A percentile compares a stretch with the other conserved stretches of the same genome.
phyloP scores from a whole-genome alignment of 2,797 vertebrate species.

The Melanotaenia boesemani region DNA sequence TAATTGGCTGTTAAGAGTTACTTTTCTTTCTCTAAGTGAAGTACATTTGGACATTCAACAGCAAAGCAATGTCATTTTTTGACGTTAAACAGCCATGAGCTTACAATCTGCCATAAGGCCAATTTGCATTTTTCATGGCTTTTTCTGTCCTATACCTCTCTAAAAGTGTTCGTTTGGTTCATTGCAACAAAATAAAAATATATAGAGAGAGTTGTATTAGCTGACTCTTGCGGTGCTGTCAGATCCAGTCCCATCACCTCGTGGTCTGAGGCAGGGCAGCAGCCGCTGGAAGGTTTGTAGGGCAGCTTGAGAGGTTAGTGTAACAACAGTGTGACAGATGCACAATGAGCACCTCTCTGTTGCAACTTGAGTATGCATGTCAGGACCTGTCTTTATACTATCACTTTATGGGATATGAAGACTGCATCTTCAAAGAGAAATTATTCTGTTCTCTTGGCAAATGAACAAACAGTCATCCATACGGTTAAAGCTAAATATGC shows the following conservation, averaged over 20 bases:
- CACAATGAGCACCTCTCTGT: slow-evolving; percentile 47
- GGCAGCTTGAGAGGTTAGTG: slow-evolving; percentile 32
- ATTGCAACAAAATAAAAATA: slow-evolving; percentile 22
- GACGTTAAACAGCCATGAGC: slow-evolving; percentile 30
- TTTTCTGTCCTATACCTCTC: slow-evolving; percentile 25
- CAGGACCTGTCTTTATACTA: slow-evolving; percentile 10
- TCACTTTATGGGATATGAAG: slow-evolving; percentile 26
- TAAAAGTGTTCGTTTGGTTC: slow-evolving; percentile 16
- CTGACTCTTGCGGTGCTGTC: slow-evolving; percentile 50
- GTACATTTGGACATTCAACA: slow-evolving; percentile 43
- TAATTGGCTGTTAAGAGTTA: slow-evolving; percentile 73
- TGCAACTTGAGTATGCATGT: slow-evolving; percentile 34
- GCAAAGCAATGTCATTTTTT: slow-evolving; percentile 50
- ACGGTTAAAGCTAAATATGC: slow-evolving; percentile 36
- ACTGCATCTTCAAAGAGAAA: slow-evolving; percentile 36
- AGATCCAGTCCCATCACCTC: slow-evolving; percentile 56
- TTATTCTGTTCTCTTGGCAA: slow-evolving; percentile 33
- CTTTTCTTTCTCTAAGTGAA: slow-evolving; percentile 33
- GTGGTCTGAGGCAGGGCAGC: slow-evolving; percentile 29
- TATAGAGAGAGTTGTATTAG: slow-evolving; percentile 18
- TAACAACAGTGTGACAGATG: slow-evolving; percentile 58
- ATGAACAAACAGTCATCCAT: slow-evolving; percentile 31
- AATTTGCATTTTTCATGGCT: slow-evolving; percentile 50
- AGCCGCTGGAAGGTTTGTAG: slow-evolving; percentile 32
- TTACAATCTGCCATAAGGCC: slow-evolving; percentile 48